phyloP scores from a whole-genome alignment of 2,113 vertebrate genomes.

The Ursus arctos region DNA sequence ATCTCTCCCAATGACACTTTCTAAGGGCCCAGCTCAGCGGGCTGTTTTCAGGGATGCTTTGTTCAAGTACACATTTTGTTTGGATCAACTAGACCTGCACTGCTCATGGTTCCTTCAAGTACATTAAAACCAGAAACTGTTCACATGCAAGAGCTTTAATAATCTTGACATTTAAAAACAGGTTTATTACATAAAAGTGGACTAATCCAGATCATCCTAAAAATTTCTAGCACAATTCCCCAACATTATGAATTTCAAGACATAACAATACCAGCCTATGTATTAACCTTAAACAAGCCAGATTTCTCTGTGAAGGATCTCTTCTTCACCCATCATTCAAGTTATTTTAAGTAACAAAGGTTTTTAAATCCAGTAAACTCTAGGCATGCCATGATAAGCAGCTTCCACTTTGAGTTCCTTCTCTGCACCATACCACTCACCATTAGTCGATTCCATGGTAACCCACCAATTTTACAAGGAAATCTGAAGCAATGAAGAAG shows the following conservation, averaged over 20 bases:
- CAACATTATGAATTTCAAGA: constrained; percentile 45
- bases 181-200: constrained; percentile 72
- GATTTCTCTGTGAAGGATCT: background rate
- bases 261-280: background rate
- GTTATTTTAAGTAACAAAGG: constrained; percentile 34
- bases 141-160: constrained; percentile 70
- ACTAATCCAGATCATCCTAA: constrained; percentile 63
- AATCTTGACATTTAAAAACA: constrained; percentile 68
- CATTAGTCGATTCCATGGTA: background rate
- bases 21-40: background rate
- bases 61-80: background rate
- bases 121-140: constrained; percentile 70
- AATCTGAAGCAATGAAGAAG: background rate
- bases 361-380: constrained; percentile 33
- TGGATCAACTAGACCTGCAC: background rate
- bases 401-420: background rate
- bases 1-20: background rate
- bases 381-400: background rate
- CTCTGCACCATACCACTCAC: background rate
- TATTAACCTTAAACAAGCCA: background rate
- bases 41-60: background rate
- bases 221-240: constrained; percentile 44
- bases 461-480: background rate
- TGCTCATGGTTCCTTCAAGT: constrained; percentile 30
- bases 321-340: background rate